These are phyloP conservation scores for Zaprionus nigranus DNA, from an alignment of 1,140 invertebrate genomes.

Conservation along the genomic window DNA sequence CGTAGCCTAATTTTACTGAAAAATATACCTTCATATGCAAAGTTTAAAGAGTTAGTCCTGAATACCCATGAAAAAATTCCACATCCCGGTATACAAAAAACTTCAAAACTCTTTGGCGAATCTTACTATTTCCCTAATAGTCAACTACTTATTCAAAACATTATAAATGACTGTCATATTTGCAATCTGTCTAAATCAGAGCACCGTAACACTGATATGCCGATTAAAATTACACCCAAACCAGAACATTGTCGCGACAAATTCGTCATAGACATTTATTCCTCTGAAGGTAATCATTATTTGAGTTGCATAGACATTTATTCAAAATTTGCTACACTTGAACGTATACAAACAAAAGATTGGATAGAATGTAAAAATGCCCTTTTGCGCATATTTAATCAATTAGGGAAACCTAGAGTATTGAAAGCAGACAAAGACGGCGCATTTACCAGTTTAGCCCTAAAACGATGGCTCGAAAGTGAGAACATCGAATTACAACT, in stretches of 20 bases:
- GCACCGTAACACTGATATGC: neutral
- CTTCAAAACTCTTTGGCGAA: slow-evolving; percentile 14
- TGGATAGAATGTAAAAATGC: no score
- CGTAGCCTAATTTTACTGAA: neutral
- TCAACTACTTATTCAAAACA: slow-evolving; percentile 15
- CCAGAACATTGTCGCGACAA: slow-evolving; percentile 11
- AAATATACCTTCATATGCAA: slow-evolving; percentile 16
- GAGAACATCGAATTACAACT: neutral
- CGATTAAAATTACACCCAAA: neutral
- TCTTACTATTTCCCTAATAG: slow-evolving; percentile 22
- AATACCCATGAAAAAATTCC: slow-evolving; percentile 21
- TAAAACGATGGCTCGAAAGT: slow-evolving; percentile 11
- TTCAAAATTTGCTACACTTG: no score
- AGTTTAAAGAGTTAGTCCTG: slow-evolving; percentile 23
- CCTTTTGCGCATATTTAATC: no score
- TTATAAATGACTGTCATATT: slow-evolving; percentile 21
- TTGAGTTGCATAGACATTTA: slow-evolving; percentile 2
- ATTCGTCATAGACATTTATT: slow-evolving; percentile 9
- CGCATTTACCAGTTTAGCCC: neutral
- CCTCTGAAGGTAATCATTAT: slow-evolving; percentile 2
- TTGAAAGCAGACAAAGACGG: slow-evolving; percentile 12
- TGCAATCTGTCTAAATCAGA: slow-evolving; percentile 21
- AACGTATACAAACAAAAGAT: no score
- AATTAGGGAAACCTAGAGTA: neutral
- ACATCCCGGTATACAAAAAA: slow-evolving; percentile 23